Conservation (phyloP, 2,113 vertebrate genomes). For the Craseonycteris thonglongyai region DNA sequence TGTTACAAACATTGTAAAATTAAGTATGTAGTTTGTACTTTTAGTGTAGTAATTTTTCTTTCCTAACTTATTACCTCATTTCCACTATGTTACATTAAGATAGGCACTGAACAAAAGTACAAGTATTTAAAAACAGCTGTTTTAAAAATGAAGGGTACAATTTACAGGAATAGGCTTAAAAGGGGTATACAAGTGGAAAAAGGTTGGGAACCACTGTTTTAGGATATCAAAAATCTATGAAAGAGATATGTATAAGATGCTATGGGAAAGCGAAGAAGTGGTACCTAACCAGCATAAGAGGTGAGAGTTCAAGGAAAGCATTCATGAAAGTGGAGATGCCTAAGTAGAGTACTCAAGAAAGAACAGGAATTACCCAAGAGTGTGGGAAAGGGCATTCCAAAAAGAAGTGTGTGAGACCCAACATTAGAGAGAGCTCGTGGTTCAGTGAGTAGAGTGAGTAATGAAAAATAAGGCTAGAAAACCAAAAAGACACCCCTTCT, state of each 20-base stretch:
- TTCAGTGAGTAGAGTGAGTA: not conserved
- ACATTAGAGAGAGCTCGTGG: not conserved
- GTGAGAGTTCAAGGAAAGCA: not conserved
- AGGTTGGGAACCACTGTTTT: too few species aligned
- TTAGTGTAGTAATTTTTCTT: too few species aligned
- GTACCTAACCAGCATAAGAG: not conserved
- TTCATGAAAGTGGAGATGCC: not conserved
- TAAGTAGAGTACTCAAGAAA: not conserved
- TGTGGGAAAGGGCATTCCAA: not conserved
- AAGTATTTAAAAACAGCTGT: too few species aligned
- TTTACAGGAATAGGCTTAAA: too few species aligned
- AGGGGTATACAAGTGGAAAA: too few species aligned
- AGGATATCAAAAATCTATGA: not conserved
- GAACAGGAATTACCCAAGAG: not conserved
- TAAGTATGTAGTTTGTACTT: too few species aligned
- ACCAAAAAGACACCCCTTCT: not conserved
- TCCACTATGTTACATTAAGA: too few species aligned
- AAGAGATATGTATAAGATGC: not conserved
- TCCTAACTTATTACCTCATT: too few species aligned
- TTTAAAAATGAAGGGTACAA: too few species aligned
- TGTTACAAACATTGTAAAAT: too few species aligned
- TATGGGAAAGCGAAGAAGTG: not conserved
- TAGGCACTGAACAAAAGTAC: too few species aligned
- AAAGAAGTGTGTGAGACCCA: not conserved
- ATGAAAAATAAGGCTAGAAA: not conserved